Evolutionary conservation across 2,888 invertebrate species (phyloP).

Genomic region (Rhagonycha fulva): DNA sequence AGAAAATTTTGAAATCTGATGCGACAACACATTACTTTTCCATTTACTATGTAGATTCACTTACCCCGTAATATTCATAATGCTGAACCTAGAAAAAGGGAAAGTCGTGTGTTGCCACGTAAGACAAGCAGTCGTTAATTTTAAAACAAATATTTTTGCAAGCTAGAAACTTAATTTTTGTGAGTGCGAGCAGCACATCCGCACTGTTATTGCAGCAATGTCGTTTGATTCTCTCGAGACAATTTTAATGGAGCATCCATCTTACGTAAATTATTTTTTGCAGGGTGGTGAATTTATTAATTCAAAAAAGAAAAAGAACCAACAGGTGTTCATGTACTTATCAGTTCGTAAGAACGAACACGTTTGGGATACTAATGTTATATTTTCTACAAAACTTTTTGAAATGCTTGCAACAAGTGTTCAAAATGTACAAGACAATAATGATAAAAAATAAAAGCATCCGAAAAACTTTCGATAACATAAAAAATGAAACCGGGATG

Average conservation of each 20-base stretch:
- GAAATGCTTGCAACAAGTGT: constrained; percentile 28
- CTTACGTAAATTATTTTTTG: neutral
- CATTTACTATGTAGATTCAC: no score
- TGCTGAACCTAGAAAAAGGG: no score
- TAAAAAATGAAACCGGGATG: constrained; percentile 4
- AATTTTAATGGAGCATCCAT: neutral
- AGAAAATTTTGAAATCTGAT: no score
- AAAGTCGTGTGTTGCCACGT: no score
- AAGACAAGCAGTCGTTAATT: no score
- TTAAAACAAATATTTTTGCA: no score
- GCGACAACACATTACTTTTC: no score
- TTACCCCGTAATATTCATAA: no score
- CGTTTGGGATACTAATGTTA: constrained; percentile 29
- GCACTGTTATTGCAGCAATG: neutral
- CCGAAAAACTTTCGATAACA: neutral
- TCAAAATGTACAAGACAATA: constrained; percentile 25
- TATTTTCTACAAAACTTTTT: constrained; percentile 23
- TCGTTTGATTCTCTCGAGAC: neutral
- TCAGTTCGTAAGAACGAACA: constrained; percentile 24
- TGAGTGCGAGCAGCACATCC: no score
- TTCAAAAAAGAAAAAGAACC: constrained; percentile 15
- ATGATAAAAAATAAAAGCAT: constrained; percentile 11
- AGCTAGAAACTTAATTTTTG: no score
- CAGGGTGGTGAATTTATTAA: constrained; percentile 6
- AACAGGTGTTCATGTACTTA: constrained; percentile 28